Percentiles rank a stretch among this genome's conserved stretches.
These are phyloP conservation scores for Zapus hudsonius DNA, from an alignment of 2,113 vertebrate genomes.

Conservation along the genomic window DNA sequence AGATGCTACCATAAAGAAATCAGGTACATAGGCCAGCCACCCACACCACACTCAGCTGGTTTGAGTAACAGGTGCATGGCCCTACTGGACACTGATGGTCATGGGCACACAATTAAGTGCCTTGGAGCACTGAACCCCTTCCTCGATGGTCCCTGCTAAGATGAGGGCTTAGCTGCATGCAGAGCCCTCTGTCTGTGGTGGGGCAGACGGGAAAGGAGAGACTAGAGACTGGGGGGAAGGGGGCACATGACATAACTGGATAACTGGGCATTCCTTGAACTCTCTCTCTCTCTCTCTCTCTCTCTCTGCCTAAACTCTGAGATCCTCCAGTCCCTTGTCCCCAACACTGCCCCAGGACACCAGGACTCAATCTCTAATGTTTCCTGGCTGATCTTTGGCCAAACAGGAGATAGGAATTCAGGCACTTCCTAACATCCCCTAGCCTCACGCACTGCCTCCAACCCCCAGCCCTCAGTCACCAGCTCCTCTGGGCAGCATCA, in stretches of 20 bases:
- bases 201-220: background rate
- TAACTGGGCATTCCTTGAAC: background rate
- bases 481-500: conserved; percentile 77
- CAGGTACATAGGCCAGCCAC: background rate
- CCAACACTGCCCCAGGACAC: background rate
- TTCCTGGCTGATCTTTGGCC: background rate
- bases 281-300: background rate
- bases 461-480: conserved; percentile 46
- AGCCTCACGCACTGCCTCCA: background rate
- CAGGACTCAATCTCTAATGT: background rate
- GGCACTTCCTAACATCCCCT: background rate
- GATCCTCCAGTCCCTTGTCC: background rate
- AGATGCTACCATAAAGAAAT: background rate
- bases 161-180: background rate
- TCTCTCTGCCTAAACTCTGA: background rate
- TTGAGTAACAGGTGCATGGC: background rate
- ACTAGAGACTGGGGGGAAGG: too few species aligned
- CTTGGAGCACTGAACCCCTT: background rate
- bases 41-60: background rate
- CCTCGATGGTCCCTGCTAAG: background rate
- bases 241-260: too few species aligned
- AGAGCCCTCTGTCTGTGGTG: background rate
- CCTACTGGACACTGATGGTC: background rate
- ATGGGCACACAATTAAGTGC: background rate
- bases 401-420: background rate